Evolutionary conservation across 2,888 invertebrate genomes (phyloP), one percentile per base, ranked within the genome.

Genomic region (Petrolisthes cinctipes): DNA sequence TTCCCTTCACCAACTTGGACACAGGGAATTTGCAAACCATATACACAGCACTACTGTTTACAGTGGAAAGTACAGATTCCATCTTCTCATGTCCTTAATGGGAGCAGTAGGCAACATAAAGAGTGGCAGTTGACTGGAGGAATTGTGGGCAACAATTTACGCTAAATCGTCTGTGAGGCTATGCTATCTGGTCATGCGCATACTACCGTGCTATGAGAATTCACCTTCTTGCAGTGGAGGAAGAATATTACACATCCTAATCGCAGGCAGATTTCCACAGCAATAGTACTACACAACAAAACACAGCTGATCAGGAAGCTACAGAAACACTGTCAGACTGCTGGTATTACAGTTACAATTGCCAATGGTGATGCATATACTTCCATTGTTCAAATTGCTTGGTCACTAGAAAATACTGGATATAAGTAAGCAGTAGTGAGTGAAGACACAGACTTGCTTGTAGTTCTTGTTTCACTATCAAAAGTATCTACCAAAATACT

Each of bases 351-450:
- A 51, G 78, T 61, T 84, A 76, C 51, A 57, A 14, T 78, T 78
- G 78, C 61, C 78, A 84, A 84, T 20, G 84, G 78, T 61, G 84
- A 61, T 75, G 83, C 75, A 83, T 53, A 83, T 83, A 83, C 71
- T 17, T 54, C 83, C 75, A 83, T 73, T 61, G 83, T 75, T 11
- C 75, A 75, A 83, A 83, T 75, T 78, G 7, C 84, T 84, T 84
- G 78, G 61, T 61, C 76, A 78, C 17, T 84, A 84, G 84, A 84
- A 84, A 78, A 78, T 78, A 78, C 57, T 5, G 78, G 76, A 61
- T 78, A 83, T 53, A 11, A 83, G 0, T 56, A 75, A 75, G 83
- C 54, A 83, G 83, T 83, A 75, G 83, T 83, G 20, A 75, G 83
- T 84, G 84, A 78, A 0, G 57, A 84, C 61, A 84, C 61, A 78